A percentile compares a stretch with the other conserved stretches of the same genome.
phyloP scores from a whole-genome alignment of 2,888 invertebrate species.

The Anthoptus insignis region DNA sequence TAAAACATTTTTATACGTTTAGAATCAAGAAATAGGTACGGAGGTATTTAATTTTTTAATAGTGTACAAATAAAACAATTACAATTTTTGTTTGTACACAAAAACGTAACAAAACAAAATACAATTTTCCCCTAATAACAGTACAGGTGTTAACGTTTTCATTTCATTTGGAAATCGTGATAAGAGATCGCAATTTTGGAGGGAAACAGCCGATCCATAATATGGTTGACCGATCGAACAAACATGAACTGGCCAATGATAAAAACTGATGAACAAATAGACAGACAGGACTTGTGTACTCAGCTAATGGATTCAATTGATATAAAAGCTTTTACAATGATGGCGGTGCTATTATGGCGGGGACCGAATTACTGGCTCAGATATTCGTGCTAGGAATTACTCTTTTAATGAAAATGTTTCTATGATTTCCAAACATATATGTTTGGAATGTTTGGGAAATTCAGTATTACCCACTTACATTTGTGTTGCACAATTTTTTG shows the following conservation, averaged over 20 bases:
- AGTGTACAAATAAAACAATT: no score
- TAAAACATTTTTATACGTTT: no score
- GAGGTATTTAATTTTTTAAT: no score
- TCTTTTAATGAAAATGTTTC: conserved; percentile 11
- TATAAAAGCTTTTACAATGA: conserved; percentile 86
- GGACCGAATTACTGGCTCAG: conserved; percentile 63
- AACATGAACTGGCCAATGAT: conserved; percentile 84
- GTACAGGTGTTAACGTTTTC: conserved; percentile 32
- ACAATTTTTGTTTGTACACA: no score
- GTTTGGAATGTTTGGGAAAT: no score
- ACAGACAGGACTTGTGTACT: conserved; percentile 83
- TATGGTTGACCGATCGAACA: conserved; percentile 83
- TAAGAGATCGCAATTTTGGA: conserved; percentile 59
- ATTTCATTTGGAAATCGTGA: conserved; percentile 33
- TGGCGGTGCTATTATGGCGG: conserved; percentile 69
- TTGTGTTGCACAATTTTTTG: no score
- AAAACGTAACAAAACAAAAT: no score
- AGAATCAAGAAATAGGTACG: no score
- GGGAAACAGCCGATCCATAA: conserved; percentile 82
- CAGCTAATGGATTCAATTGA: conserved; percentile 87
- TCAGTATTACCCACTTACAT: no score
- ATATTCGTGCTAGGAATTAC: conserved; percentile 31
- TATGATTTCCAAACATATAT: no score
- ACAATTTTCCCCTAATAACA: no score
- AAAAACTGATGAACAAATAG: conserved; percentile 87